phyloP scores from a whole-genome alignment of 2,113 vertebrate genomes.

The Saguinus imperator region DNA sequence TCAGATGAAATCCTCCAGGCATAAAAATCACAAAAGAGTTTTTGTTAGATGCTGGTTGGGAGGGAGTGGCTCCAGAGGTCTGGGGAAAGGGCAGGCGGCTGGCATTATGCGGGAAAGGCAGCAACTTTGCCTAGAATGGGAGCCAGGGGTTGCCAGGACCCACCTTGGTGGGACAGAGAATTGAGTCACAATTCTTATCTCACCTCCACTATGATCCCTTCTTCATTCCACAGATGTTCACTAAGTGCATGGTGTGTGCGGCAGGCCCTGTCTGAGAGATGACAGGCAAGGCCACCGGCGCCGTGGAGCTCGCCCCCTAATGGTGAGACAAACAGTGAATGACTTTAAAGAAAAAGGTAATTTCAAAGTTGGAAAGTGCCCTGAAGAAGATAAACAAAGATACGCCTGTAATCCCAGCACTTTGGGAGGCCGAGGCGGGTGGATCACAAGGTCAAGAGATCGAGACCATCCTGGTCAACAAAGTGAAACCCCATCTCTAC shows the following conservation, averaged over 20 bases:
- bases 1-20: constrained; percentile 56
- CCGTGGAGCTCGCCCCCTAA: background rate
- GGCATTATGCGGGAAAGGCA: background rate
- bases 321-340: background rate
- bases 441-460: too few relatives aligned
- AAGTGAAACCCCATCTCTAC: too few relatives aligned
- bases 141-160: background rate
- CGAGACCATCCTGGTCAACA: too few relatives aligned
- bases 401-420: too few relatives aligned
- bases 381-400: background rate
- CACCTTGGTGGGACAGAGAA: background rate
- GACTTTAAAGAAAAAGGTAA: background rate
- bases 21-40: constrained; percentile 66
- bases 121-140: background rate
- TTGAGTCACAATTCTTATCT: background rate
- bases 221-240: background rate
- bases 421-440: too few relatives aligned
- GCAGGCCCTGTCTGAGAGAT: background rate
- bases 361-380: background rate
- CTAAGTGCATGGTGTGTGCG: background rate
- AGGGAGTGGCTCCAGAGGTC: constrained; percentile 49
- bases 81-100: background rate
- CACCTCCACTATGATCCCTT: background rate
- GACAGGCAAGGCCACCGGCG: background rate
- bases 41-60: constrained; percentile 54